Evolutionary conservation across 53 echinoderm and acorn worm species (phyloP).

Genomic region (Pentamera pediparva): DNA sequence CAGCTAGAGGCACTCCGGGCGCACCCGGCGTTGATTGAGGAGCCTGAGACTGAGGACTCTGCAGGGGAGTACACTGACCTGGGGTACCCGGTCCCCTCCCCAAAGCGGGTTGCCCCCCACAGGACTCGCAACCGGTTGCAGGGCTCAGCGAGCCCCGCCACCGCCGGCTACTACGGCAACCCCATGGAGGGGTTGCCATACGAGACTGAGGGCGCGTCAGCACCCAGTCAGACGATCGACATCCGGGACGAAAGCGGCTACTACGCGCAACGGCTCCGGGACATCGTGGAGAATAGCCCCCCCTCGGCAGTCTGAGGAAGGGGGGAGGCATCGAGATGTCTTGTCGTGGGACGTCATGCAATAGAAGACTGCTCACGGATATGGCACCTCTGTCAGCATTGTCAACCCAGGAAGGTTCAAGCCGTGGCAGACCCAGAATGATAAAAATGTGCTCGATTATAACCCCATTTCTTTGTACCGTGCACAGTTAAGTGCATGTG

Average conservation of each 20-base stretch:
- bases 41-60: conserved; percentile 42
- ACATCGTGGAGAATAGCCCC: conserved; percentile 64
- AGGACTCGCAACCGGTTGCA: conserved; percentile 42
- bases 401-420: too few relatives aligned
- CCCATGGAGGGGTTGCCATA: conserved; percentile 21
- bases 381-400: too few relatives aligned
- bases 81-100: conserved; percentile 43
- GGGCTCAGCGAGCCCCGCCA: conserved; percentile 33
- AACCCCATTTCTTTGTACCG: too few relatives aligned
- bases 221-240: conserved; percentile 11
- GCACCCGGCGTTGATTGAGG: conserved; percentile 46
- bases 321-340: background rate
- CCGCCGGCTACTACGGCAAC: conserved; percentile 47
- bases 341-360: too few relatives aligned
- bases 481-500: too few relatives aligned
- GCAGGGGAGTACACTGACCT: conserved; percentile 55
- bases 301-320: conserved; percentile 55
- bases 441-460: too few relatives aligned
- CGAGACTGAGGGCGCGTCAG: background rate
- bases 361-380: too few relatives aligned
- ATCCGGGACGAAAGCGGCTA: conserved; percentile 31
- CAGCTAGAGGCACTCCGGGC: conserved; percentile 62
- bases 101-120: conserved; percentile 39
- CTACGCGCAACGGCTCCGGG: conserved; percentile 58
- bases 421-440: too few relatives aligned